Evolutionary conservation across 2,888 invertebrate species (phyloP), one percentile per base, ranked within the genome.

Genomic region (Charanyca ferruginea): DNA sequence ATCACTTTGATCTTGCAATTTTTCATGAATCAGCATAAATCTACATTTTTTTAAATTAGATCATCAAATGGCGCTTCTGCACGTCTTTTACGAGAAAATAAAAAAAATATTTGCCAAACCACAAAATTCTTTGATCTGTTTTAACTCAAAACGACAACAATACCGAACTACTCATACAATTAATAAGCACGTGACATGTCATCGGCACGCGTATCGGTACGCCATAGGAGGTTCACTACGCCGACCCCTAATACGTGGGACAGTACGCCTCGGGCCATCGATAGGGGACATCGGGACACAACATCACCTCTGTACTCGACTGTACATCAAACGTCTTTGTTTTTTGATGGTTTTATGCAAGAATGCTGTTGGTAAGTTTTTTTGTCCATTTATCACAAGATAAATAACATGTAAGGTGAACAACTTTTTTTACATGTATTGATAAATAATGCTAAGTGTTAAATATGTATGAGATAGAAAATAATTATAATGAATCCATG

Each of bases 181-280:
- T 80, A 80, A 83, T 78, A 67, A 59, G 45, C 78, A 79, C 71
- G 69, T 65, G 81, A 79, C 76, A 79, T 52, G 78, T 80, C 83
- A 82, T 16, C 38, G 60, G 51, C 81, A 81, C 68, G 64, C 69
- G 67, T 64, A 55, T 66, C 48, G 63, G 38, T 41, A 32, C 66
- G 57, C 57, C 64, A 77, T 23, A 20, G 20, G 41, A 58, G 22
- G 52, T 52, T 8, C 22, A 48, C 28, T 52, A 54, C 23, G 64
- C 77, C 57, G 22, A 59, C 38, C 59, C 60, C 53, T 55, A 7
- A 2, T 66, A 18, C 58, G 32, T 60, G 47, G 62, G 63, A 53
- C 59, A 9, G 4, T 66, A 22, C 58, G 77, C 74, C 61, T n/a
- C 78, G 47, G 75, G 75, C 51, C 65, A 49, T 77, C 20, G n/a